Evolutionary conservation across 2,797 vertebrate species (phyloP), one percentile per base, ranked within the genome.

Genomic region (Channallabes apus): DNA sequence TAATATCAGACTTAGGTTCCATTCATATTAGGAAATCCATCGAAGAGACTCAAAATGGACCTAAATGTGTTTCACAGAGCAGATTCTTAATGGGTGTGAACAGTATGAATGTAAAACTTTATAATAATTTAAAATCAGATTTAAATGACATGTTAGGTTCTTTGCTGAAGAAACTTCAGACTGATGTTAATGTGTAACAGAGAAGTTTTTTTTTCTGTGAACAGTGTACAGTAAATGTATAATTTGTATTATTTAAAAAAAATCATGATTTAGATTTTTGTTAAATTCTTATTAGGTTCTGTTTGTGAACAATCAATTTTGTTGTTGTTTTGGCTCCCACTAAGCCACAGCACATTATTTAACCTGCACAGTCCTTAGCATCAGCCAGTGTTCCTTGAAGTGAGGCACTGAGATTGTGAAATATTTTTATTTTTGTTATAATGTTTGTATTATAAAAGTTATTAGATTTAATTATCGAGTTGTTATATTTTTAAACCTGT

Each of bases 91-190:
- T 41, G 38, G 38, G 5, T 41, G 38, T 41, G 5, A 41, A 41
- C 38, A 41, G 38, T 41, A 41, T 41, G 38, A 41, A 46, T 46
- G 41, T 46, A 46, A 41, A 46, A 8, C 8, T 61, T 14, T 3
- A n/a, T n/a, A n/a, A n/a, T n/a, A n/a, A n/a, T n/a, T 62, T n/a
- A 64, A 64, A 64, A 64, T 64, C n/a, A 64, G 61, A 64, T 27
- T 64, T 27, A 64, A 12, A 12, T 27, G 14, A 64, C 7, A 11
- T n/a, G 27, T 64, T 14, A 27, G 11, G 3, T 27, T 27, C 11
- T n/a, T 27, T 64, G 65, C 17, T 68, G 15, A 32, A 68, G 29
- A 6, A 27, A 65, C n/a, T 11, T 4, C 3, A 64, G 12, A 64
- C 59, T 24, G 22, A 61, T 22, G n/a, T 27, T n/a, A 64, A 64